phyloP scores from a whole-genome alignment of 2,888 invertebrate genomes.

The Mimachlamys varia region DNA sequence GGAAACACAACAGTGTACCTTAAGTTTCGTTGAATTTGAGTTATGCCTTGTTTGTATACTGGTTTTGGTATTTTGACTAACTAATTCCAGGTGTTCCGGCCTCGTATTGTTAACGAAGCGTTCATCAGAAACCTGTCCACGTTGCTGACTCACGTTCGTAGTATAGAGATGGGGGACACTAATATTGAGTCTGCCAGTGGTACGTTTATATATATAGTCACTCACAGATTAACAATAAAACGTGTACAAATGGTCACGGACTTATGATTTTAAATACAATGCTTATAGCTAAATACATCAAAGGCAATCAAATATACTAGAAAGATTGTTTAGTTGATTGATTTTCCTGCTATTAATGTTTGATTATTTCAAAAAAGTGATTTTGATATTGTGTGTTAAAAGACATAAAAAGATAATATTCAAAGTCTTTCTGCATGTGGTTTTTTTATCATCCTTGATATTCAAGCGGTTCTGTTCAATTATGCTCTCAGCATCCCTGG shows the following conservation, averaged over 20 bases:
- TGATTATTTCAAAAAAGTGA: neutral
- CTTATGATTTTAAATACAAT: neutral
- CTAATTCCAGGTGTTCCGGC: conserved; percentile 75
- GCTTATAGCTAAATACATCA: neutral
- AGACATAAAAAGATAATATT: neutral
- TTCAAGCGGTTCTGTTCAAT: no score
- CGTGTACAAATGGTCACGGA: no score
- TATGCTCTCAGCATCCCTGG: no score
- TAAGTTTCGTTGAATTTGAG: no score
- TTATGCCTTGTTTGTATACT: neutral
- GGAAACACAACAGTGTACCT: no score
- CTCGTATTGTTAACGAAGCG: conserved; percentile 72
- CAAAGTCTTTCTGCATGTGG: neutral
- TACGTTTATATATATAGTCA: conserved; percentile 59
- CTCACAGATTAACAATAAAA: no score
- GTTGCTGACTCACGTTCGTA: conserved; percentile 76
- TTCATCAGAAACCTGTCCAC: conserved; percentile 75
- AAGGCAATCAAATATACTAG: neutral
- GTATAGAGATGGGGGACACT: conserved; percentile 78
- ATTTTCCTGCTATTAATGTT: neutral
- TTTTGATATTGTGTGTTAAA: neutral
- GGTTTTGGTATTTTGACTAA: neutral
- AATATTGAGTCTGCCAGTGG: conserved; percentile 79
- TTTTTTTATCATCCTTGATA: no score
- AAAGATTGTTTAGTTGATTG: neutral